A percentile compares a stretch with the other conserved stretches of the same genome.
phyloP scores from a whole-genome alignment of 2,888 invertebrate species.

The Platycnemis pennipes region DNA sequence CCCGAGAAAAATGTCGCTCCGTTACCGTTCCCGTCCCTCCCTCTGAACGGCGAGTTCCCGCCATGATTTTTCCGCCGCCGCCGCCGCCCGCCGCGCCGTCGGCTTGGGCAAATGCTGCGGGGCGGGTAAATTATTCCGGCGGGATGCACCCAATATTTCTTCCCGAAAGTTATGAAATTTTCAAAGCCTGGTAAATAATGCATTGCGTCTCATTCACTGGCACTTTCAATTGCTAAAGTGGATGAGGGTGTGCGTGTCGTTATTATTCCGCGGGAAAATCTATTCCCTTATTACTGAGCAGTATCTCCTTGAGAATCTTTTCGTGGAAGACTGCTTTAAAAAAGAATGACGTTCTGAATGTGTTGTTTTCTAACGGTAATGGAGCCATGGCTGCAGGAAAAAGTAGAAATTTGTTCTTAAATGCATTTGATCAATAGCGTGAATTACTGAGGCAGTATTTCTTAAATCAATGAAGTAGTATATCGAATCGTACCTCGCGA shows the following conservation, averaged over 20 bases:
- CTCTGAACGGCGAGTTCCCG: not conserved
- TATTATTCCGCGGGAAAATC: not conserved
- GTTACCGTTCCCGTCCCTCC: not conserved
- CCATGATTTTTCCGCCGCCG: not conserved
- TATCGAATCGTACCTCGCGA: no score
- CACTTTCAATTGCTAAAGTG: slow-evolving; percentile 11
- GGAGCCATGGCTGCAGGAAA: no score
- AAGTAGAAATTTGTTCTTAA: no score
- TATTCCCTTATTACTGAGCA: not conserved
- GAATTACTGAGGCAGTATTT: no score
- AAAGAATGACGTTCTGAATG: no score
- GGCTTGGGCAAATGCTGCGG: not conserved
- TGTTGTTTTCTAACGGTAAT: no score
- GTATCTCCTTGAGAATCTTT: no score
- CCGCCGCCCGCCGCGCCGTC: no score
- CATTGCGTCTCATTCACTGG: not conserved
- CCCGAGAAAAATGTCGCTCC: not conserved
- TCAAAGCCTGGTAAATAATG: not conserved
- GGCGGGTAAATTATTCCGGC: not conserved
- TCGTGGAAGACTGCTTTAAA: no score
- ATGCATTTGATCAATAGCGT: no score
- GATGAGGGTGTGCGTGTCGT: not conserved
- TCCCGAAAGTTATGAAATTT: not conserved
- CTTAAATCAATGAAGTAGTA: no score
- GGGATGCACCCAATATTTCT: slow-evolving; percentile 5